phyloP scores from a whole-genome alignment of 2,888 invertebrate genomes.

The Xiphydria camelus region DNA sequence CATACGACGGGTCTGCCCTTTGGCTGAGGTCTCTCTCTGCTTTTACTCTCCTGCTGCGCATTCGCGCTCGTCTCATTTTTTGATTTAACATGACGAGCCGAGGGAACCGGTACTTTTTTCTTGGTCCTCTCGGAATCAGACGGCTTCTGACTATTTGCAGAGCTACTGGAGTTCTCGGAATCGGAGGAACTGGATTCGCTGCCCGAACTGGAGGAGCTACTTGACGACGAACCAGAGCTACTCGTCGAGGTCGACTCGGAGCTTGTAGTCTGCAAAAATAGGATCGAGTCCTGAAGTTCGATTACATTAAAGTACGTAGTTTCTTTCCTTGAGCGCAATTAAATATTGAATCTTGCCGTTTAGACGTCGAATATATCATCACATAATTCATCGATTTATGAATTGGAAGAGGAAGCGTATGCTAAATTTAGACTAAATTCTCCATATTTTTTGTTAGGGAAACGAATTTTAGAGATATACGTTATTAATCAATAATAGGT shows the following conservation, averaged over 20 bases:
- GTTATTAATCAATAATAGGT: neutral
- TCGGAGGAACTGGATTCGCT: conserved; percentile 55
- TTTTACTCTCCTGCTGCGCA: conserved; percentile 39
- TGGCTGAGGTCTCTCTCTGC: conserved; percentile 42
- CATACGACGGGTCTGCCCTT: conserved; percentile 46
- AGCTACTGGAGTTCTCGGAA: conserved; percentile 53
- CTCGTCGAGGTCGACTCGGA: conserved; percentile 53
- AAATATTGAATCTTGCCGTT: too few relatives aligned
- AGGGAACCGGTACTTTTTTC: conserved; percentile 38
- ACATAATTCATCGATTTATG: too few relatives aligned
- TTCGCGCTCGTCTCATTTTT: conserved; percentile 39
- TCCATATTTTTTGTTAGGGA: too few relatives aligned
- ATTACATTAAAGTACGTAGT: too few relatives aligned
- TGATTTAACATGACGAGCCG: conserved; percentile 43
- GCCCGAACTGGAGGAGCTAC: conserved; percentile 53
- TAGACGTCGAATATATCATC: too few relatives aligned
- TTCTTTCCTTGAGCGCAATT: too few relatives aligned
- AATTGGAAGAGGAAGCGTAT: too few relatives aligned
- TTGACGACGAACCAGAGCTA: conserved; percentile 52
- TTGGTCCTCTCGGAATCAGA: conserved; percentile 49
- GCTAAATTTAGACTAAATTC: too few relatives aligned
- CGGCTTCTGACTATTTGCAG: conserved; percentile 48
- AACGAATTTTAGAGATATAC: neutral
- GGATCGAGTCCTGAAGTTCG: neutral
- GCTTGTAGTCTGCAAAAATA: conserved; percentile 46